Percentiles rank a stretch among this genome's conserved stretches.
Conservation (phyloP, 2,113 vertebrate species). For the Rhombomys opimus region DNA sequence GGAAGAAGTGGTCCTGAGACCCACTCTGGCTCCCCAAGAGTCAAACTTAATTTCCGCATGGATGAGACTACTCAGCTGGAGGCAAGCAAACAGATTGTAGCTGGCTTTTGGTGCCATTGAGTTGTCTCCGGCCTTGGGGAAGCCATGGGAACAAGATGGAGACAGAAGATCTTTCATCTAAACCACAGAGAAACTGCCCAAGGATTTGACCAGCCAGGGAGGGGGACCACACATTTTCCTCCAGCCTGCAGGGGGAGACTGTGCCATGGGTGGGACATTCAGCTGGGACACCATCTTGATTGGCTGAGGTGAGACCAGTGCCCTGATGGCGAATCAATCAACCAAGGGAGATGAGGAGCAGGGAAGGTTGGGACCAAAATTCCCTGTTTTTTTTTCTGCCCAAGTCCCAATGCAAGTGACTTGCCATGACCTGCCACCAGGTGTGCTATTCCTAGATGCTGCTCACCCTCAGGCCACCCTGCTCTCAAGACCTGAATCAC, state of each 20-base stretch:
- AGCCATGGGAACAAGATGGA: neutral
- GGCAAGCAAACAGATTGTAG: neutral
- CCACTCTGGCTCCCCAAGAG: neutral
- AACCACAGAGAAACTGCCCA: neutral
- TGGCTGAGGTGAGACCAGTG: rapidly evolving
- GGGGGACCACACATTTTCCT: neutral
- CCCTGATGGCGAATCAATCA: neutral
- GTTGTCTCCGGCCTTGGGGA: neutral
- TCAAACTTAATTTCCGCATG: neutral
- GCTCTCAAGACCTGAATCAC: conserved; percentile 24
- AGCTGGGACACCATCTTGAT: rapidly evolving
- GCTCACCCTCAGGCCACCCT: neutral
- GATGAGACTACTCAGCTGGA: neutral
- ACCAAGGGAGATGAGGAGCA: rapidly evolving
- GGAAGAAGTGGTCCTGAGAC: neutral
- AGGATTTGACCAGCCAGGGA: neutral
- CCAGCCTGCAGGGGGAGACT: rapidly evolving
- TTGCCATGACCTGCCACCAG: neutral
- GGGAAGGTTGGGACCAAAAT: rapidly evolving
- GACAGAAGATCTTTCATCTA: neutral
- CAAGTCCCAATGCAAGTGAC: neutral
- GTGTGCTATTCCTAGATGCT: neutral
- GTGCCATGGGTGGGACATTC: rapidly evolving
- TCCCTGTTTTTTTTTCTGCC: neutral
- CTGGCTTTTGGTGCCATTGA: neutral